A percentile compares a stretch with the other conserved stretches of the same genome.
These are phyloP conservation scores for Hylaeus volcanicus DNA, from an alignment of 1,140 invertebrate species.

Conservation along the genomic window DNA sequence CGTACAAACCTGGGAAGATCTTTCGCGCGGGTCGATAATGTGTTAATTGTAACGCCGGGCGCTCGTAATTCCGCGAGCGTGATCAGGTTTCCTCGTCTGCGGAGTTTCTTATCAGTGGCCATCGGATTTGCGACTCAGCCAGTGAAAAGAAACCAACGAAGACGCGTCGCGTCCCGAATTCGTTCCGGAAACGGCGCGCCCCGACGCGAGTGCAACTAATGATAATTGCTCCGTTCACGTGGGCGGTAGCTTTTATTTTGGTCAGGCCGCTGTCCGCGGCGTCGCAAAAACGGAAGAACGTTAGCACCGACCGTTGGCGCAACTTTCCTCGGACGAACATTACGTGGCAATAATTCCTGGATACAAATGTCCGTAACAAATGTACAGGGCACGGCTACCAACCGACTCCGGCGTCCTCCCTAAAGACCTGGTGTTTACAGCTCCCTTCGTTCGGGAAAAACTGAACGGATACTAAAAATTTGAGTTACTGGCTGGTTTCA, in stretches of 20 bases:
- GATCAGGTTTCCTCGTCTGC: slow-evolving; percentile 40
- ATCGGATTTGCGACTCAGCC: slow-evolving; percentile 39
- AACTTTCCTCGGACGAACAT: slow-evolving; percentile 59
- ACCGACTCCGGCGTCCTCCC: background rate
- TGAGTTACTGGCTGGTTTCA: no score
- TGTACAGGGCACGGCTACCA: slow-evolving; percentile 31
- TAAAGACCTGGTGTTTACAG: slow-evolving; percentile 11
- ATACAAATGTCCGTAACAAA: slow-evolving; percentile 59
- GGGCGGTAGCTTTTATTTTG: slow-evolving; percentile 71
- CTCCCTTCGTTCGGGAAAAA: background rate
- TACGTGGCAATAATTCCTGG: slow-evolving; percentile 61
- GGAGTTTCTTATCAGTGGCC: slow-evolving; percentile 44
- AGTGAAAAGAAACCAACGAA: slow-evolving; percentile 39
- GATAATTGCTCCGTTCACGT: slow-evolving; percentile 72
- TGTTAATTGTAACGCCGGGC: slow-evolving; percentile 30
- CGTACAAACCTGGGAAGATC: no score
- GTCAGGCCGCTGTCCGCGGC: slow-evolving; percentile 61
- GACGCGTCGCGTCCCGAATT: slow-evolving; percentile 42
- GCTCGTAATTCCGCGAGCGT: slow-evolving; percentile 33
- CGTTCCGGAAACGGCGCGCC: slow-evolving; percentile 54
- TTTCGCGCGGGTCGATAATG: no score
- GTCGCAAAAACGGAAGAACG: slow-evolving; percentile 68
- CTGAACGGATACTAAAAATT: background rate
- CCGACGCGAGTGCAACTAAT: slow-evolving; percentile 68
- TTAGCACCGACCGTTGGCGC: slow-evolving; percentile 43